Percentiles rank a stretch among this genome's conserved stretches.
These are phyloP conservation scores for Amiota minor DNA, from an alignment of 2,888 invertebrate genomes.

Conservation along the genomic window DNA sequence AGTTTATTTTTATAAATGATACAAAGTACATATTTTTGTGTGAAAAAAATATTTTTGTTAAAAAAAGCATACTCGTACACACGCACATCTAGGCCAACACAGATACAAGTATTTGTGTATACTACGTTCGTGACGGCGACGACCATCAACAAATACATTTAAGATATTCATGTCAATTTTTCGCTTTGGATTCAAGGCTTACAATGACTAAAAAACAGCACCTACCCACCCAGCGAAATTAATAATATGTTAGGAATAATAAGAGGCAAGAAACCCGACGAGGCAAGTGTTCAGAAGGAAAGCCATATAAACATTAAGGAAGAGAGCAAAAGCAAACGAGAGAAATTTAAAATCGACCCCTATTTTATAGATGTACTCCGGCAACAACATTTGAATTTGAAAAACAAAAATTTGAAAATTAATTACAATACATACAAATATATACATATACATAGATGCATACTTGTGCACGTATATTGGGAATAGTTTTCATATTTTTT, in stretches of 20 bases:
- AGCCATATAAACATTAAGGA: too few species aligned
- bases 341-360: too few species aligned
- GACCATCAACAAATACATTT: conserved; percentile 14
- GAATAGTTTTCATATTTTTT: too few species aligned
- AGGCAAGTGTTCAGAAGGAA: too few species aligned
- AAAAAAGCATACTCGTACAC: not conserved
- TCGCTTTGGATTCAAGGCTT: conserved; percentile 2
- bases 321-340: too few species aligned
- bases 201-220: conserved; percentile 9
- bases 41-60: conserved; percentile 9
- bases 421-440: too few species aligned
- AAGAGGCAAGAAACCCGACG: too few species aligned
- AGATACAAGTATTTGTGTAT: not conserved
- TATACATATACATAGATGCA: too few species aligned
- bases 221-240: not conserved
- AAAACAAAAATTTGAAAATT: too few species aligned
- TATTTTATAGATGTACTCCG: too few species aligned
- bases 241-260: not conserved
- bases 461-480: too few species aligned
- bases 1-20: not conserved
- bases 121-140: not conserved
- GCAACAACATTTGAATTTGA: too few species aligned
- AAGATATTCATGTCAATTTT: conserved; percentile 18
- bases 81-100: conserved; percentile 13
- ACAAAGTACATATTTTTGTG: not conserved